phyloP scores from a whole-genome alignment of 2,888 invertebrate species.

The Andrena haemorrhoa region DNA sequence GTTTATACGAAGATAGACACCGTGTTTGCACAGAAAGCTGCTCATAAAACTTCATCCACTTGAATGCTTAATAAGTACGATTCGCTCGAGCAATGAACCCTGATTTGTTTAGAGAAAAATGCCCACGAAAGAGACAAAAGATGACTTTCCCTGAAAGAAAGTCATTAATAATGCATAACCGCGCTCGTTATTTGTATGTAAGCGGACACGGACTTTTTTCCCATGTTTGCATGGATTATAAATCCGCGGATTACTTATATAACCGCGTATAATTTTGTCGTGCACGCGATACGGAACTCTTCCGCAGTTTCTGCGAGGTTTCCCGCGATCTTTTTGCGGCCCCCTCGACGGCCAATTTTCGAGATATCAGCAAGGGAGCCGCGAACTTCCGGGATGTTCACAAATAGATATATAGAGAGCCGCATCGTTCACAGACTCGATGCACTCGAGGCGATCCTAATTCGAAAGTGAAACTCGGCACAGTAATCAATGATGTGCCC shows the following conservation, averaged over 20 bases:
- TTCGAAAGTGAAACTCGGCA: slow-evolving; percentile 69
- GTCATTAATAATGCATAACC: slow-evolving; percentile 51
- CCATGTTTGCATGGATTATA: slow-evolving; percentile 34
- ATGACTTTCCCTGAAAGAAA: slow-evolving; percentile 36
- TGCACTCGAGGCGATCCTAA: slow-evolving; percentile 53
- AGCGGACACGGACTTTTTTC: slow-evolving; percentile 25
- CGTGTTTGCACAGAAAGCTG: no score
- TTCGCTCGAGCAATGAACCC: not conserved
- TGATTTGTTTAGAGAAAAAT: not conserved
- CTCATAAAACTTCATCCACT: not conserved
- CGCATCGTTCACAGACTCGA: slow-evolving; percentile 31
- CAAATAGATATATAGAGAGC: slow-evolving; percentile 22
- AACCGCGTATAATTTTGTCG: slow-evolving; percentile 18
- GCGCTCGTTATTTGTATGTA: slow-evolving; percentile 25
- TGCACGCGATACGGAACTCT: not conserved
- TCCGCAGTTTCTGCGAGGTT: slow-evolving; percentile 31
- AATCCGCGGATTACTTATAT: slow-evolving; percentile 45
- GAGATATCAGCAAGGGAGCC: not conserved
- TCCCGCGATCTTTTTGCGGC: slow-evolving; percentile 1
- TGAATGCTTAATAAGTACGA: not conserved
- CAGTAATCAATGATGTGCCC: slow-evolving; percentile 62
- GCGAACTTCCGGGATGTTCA: slow-evolving; percentile 16
- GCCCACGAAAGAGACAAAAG: slow-evolving; percentile 4
- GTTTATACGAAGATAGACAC: no score
- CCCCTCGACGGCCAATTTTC: slow-evolving; percentile 10